Conservation (phyloP, 2,888 invertebrate genomes). For the Drosophila algonquin region DNA sequence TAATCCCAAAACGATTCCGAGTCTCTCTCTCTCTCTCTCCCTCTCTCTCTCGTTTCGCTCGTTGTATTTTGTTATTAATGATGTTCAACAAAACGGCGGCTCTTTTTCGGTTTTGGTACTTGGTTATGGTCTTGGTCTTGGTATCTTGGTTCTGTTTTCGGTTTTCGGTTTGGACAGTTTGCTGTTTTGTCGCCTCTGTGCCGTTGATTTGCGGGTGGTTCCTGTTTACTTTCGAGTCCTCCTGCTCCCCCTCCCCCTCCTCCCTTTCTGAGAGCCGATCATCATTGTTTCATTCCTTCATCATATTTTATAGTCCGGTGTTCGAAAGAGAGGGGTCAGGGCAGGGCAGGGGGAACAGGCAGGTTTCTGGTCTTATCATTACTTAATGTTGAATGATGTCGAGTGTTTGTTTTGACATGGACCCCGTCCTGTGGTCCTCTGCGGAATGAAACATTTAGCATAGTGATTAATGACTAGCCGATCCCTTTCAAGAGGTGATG, state of each 20-base stretch:
- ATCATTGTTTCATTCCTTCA: constrained; percentile 46
- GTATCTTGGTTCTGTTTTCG: constrained; percentile 39
- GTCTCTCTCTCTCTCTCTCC: not conserved
- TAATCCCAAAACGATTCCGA: constrained; percentile 49
- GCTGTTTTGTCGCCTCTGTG: constrained; percentile 60
- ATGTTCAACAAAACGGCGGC: constrained; percentile 81
- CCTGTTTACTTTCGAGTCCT: too few relatives aligned
- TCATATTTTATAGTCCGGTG: constrained; percentile 47
- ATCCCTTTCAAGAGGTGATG: constrained; percentile 33
- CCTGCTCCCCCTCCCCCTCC: constrained; percentile 32
- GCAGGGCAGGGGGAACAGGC: constrained; percentile 7
- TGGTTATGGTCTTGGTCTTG: constrained; percentile 48
- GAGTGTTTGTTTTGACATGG: constrained; percentile 83
- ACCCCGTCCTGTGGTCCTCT: constrained; percentile 38
- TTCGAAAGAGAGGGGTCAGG: constrained; percentile 6
- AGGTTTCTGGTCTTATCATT: constrained; percentile 72
- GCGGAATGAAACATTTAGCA: constrained; percentile 58
- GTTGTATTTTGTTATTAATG: constrained; percentile 81
- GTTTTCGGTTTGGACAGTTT: constrained; percentile 47
- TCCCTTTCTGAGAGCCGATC: constrained; percentile 1
- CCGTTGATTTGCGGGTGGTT: constrained; percentile 68
- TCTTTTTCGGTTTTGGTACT: constrained; percentile 36
- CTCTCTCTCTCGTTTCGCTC: constrained; percentile 44
- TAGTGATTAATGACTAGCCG: constrained; percentile 75
- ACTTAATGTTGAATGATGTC: constrained; percentile 82